Conservation (phyloP, 2,797 vertebrate species). For the Lerista edwardsae region DNA sequence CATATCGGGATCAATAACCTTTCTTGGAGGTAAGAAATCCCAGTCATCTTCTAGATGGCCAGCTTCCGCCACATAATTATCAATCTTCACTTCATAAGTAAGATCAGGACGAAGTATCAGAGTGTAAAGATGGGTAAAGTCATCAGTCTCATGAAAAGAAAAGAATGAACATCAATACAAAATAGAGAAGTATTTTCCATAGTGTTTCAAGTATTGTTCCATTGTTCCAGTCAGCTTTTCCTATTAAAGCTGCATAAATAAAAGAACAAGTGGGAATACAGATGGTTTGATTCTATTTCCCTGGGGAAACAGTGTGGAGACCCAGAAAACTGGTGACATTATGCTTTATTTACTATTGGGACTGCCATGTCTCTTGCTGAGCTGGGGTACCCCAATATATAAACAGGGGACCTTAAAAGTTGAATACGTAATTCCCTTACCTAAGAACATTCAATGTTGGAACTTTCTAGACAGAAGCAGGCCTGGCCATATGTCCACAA, state of each 20-base stretch:
- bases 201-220: background rate
- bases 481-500: no score
- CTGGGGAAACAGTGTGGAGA: background rate
- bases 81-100: conserved; percentile 89
- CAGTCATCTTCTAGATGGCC: conserved; percentile 86
- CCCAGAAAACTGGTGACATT: background rate
- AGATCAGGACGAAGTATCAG: conserved; percentile 85
- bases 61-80: conserved; percentile 86
- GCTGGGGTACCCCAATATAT: background rate
- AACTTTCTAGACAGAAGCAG: no score
- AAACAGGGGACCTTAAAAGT: no score
- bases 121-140: conserved; percentile 86
- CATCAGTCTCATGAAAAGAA: conserved; percentile 81
- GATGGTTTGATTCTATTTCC: background rate
- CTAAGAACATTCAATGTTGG: no score
- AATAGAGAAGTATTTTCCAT: background rate
- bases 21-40: conserved; percentile 85
- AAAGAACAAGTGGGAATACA: background rate
- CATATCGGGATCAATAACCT: conserved; percentile 84
- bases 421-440: no score
- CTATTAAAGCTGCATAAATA: background rate
- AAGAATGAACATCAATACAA: background rate
- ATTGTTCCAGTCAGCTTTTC: background rate
- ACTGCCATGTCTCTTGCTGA: background rate
- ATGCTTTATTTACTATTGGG: background rate